Conservation (phyloP, 2,888 invertebrate genomes). For the Philereme transversata region DNA sequence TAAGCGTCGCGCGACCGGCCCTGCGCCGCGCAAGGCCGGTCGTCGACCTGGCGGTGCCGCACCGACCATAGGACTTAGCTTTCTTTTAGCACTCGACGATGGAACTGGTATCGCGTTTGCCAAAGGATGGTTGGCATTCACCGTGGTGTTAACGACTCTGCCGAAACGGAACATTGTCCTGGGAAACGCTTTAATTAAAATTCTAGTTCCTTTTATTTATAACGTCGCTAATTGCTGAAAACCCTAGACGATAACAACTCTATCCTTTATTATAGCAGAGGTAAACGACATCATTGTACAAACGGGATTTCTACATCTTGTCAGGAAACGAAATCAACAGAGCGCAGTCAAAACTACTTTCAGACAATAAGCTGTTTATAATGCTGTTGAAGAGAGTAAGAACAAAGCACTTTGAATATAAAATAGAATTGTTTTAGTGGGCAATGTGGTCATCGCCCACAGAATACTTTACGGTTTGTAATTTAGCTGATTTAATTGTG, state of each 20-base stretch:
- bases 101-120: slow-evolving; percentile 33
- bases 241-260: not conserved
- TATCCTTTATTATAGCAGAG: slow-evolving; percentile 1
- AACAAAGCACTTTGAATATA: slow-evolving; percentile 33
- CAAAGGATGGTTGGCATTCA: slow-evolving; percentile 15
- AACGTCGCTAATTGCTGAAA: slow-evolving; percentile 1
- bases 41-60: slow-evolving; percentile 72
- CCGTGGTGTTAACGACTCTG: slow-evolving; percentile 29
- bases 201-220: slow-evolving; percentile 1
- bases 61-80: slow-evolving; percentile 55
- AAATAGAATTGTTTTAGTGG: slow-evolving; percentile 28
- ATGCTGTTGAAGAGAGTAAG: slow-evolving; percentile 28
- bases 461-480: slow-evolving; percentile 17
- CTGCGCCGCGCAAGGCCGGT: slow-evolving; percentile 80
- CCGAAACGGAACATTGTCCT: slow-evolving; percentile 29
- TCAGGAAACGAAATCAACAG: slow-evolving; percentile 28
- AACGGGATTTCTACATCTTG: slow-evolving; percentile 22
- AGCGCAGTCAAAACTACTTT: slow-evolving; percentile 28
- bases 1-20: slow-evolving; percentile 55
- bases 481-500: slow-evolving; percentile 15
- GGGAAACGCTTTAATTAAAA: slow-evolving; percentile 19
- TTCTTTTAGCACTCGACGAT: slow-evolving; percentile 49
- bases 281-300: slow-evolving; percentile 18
- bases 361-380: slow-evolving; percentile 30
- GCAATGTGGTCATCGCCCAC: slow-evolving; percentile 23